Conservation (phyloP, 1,140 invertebrate genomes). For the Heliothis virescens region DNA sequence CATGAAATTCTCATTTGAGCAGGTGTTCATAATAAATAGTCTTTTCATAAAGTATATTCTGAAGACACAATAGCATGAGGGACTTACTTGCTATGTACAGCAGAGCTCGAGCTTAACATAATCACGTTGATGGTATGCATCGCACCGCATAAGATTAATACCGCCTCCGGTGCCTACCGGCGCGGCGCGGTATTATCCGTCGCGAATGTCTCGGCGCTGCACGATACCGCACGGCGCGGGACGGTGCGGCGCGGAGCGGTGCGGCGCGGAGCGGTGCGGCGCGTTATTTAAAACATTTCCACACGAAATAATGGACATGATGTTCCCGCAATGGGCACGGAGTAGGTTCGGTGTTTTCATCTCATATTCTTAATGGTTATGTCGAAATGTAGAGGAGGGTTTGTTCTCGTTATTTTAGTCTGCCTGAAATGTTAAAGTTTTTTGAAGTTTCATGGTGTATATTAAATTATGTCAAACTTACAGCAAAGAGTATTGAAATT, state of each 20-base stretch:
- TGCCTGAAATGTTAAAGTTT: no score
- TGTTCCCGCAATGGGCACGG: background rate
- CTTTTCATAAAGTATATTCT: background rate
- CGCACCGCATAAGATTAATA: conserved; percentile 14
- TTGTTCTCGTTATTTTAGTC: no score
- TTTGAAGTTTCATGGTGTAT: no score
- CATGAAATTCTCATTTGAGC: no score
- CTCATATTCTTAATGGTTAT: no score
- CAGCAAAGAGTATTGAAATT: no score
- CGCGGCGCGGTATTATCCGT: background rate
- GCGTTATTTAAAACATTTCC: background rate
- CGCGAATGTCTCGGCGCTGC: background rate
- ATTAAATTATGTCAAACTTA: background rate
- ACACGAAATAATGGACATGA: background rate
- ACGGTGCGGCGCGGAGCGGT: background rate
- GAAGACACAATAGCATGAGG: background rate
- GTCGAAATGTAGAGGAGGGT: no score
- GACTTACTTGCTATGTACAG: background rate
- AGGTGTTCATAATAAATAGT: no score
- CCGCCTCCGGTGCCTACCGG: background rate
- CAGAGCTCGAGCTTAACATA: conserved; percentile 16
- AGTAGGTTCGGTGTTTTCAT: background rate
- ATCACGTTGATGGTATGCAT: conserved; percentile 32
- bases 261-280: no score
- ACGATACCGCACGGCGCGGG: no score